Evolutionary conservation across 2,888 invertebrate genomes (phyloP), one percentile per base, ranked within the genome.

Genomic region (Zaprionus lineosus): DNA sequence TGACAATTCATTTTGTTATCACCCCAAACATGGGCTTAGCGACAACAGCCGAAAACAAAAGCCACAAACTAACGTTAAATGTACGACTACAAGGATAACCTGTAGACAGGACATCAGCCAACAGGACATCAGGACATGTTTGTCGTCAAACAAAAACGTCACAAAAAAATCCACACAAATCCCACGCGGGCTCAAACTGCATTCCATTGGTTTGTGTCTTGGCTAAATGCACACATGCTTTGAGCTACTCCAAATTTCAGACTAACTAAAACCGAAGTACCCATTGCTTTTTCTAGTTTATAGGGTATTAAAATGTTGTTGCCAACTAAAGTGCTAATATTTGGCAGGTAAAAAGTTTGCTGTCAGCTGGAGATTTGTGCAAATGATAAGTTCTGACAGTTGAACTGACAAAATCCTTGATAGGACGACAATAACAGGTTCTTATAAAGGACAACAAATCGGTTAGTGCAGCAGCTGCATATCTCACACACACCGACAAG

Each of bases 1-100:
- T 81, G 77, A 68, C 77, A 74, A 81, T 74, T 74, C 74, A 77
- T 77, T 77, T 68, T 63, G 69, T 60, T 74, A 72, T 74, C 77
- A 68, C 48, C 66, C 62, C 43, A 58, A 51, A 71, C 28, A 36
- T 15, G 47, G 40, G 77, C 76, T 74, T 67, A 62, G 70, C 21
- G 57, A 39, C 55, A 33, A 56, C 59, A 39, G 43, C 64, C 8
- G 41, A 66, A 74, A 64, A 46, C 64, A 59, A 62, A 48, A 28
- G 29, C 46, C n/a, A 63, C 55, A 56, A 48, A 9, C 28, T 46
- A 9, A 1, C 5, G 33, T 21, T 11, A 14, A 47, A 37, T 44
- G 43, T 58, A 26, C 61, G 43, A 28, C 39, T 24, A 5, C 3
- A 7, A 1, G n/a, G 18, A 48, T 53, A 19, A 14, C 19, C 66